Percentiles rank a stretch among this genome's conserved stretches.
phyloP scores from a whole-genome alignment of 2,888 invertebrate genomes.

The Trypoxylon attenuatum region DNA sequence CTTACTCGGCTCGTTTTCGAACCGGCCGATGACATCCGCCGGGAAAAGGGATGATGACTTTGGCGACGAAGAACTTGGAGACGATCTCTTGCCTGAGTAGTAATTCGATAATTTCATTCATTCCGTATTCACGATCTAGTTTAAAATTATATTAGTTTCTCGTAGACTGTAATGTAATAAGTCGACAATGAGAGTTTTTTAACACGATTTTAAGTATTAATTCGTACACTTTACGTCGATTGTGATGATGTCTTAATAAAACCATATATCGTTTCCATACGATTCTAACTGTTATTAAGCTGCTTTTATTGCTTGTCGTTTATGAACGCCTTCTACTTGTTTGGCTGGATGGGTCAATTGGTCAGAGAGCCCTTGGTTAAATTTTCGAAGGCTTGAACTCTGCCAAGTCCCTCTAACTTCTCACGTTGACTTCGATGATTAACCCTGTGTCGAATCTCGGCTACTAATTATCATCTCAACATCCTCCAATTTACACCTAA shows the following conservation, averaged over 20 bases:
- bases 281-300: no score
- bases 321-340: slow-evolving; percentile 8
- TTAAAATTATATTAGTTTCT: neutral
- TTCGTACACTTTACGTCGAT: no score
- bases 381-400: neutral
- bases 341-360: neutral
- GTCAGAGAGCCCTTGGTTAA: neutral
- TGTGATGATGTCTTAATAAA: no score
- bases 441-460: slow-evolving; percentile 1
- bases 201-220: no score
- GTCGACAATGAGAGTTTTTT: no score
- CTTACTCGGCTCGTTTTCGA: slow-evolving; percentile 78
- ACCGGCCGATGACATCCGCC: slow-evolving; percentile 77
- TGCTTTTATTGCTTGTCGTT: no score
- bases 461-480: slow-evolving; percentile 2
- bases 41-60: slow-evolving; percentile 81
- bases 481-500: no score
- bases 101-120: slow-evolving; percentile 7
- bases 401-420: neutral
- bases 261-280: no score
- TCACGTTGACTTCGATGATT: slow-evolving; percentile 9
- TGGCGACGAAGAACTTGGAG: slow-evolving; percentile 84
- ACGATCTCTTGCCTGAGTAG: slow-evolving; percentile 84
- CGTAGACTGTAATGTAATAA: no score
- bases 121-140: no score